Base-by-base conservation (phyloP, 2,888 invertebrate genomes). In the Coenonympha arcania region DNA sequence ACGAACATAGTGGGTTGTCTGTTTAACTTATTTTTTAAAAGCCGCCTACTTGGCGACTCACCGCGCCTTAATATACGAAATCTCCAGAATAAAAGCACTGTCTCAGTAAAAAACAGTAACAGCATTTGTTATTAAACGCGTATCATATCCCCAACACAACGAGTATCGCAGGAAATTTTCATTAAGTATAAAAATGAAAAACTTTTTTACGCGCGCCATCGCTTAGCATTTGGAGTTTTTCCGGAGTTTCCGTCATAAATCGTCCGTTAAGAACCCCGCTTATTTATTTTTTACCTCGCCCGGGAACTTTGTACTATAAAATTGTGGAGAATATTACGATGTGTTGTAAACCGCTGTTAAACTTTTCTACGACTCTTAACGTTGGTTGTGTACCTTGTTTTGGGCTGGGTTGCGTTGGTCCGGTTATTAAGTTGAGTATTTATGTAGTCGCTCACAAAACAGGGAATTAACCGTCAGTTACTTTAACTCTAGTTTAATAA, bases 281-380 rank as follows among this genome's bases (percentile, higher is more conserved):
- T 44, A 44, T 44, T 55, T 52, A 49, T 49, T 55, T 55, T 55
- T 55, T 52, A 28, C 50, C 20, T 16, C 20, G 34, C 24, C 16
- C 24, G 34, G 34, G 28, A 54, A 54, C 47, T 50, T 54, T 47
- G 22, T 43, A 47, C 50, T 47, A 54, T 50, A 54, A 50, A 54
- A 50, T 54, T 50, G 46, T 39, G 40, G 50, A 34, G 47, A 47
- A 54, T 46, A 54, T 47, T 47, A 50, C 43, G 31, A 54, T 47
- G 44, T 49, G 53, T 30, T 50, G 50, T 50, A 54, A 50, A 54
- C 31, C 28, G 47, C 53, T 50, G 40, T 54, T 47, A 50, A 50
- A 50, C 50, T 54, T 47, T 33, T n/a, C 33, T 34, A 44, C 44
- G 34, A 34, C 44, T 15, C 16, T 19, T 36, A 20, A 36, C 36